Percentiles rank a stretch among this genome's conserved stretches.
phyloP scores from a whole-genome alignment of 2,797 vertebrate species.

The Eleutherodactylus coqui region DNA sequence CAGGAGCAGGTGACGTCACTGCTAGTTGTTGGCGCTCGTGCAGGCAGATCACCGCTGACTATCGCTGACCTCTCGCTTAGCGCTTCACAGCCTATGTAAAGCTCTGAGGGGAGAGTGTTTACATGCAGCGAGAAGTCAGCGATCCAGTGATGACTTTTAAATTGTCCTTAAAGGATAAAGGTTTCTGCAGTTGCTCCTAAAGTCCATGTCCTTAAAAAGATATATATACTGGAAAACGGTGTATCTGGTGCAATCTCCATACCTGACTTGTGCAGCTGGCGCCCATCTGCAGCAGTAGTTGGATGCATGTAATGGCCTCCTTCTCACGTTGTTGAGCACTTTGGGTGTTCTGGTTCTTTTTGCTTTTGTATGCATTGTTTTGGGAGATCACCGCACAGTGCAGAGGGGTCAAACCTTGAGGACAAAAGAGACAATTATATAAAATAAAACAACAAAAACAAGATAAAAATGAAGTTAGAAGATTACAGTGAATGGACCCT shows the following conservation, averaged over 20 bases:
- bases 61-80: too few relatives aligned
- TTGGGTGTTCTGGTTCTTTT: constrained; percentile 64
- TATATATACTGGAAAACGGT: neutral
- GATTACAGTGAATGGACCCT: neutral
- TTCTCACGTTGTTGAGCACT: constrained; percentile 68
- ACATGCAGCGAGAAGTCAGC: too few relatives aligned
- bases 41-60: too few relatives aligned
- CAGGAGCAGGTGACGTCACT: too few relatives aligned
- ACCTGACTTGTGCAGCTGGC: constrained; percentile 87
- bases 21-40: too few relatives aligned
- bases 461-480: too few relatives aligned
- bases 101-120: too few relatives aligned
- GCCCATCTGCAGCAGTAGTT: constrained; percentile 79
- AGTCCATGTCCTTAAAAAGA: neutral
- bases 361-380: constrained; percentile 75
- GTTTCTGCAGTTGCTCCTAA: too few relatives aligned
- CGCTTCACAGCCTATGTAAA: too few relatives aligned
- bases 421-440: neutral
- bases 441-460: neutral
- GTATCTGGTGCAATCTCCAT: neutral
- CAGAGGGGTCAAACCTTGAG: constrained; percentile 85
- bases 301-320: constrained; percentile 80
- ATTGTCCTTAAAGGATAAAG: too few relatives aligned
- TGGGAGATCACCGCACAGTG: constrained; percentile 88
- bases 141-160: too few relatives aligned